Evolutionary conservation across 92 coral and sea anemone genomes (phyloP), one percentile per base, ranked within the genome.

Genomic region (Zoanthus sansibaricus): DNA sequence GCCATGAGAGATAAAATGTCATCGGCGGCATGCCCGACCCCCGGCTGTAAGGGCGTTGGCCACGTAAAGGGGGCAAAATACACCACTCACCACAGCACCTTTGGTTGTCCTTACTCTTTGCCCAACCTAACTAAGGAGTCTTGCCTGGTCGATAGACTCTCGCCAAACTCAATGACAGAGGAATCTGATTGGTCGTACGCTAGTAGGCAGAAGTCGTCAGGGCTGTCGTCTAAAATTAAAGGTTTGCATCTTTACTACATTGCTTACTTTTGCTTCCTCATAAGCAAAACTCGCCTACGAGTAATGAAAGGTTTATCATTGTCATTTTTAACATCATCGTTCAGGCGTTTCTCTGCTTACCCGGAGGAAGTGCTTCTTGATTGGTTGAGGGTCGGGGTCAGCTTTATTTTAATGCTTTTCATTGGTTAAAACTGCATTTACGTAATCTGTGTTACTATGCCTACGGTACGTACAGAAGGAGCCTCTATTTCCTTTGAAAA

Each of bases 121-220:
- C 99, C 96, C 87, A 97, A 97, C 92, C 85, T 97, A 79, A 97
- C 94, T 90, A 97, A 97, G 79, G 99, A 97, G 72, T 97, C 99
- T 54, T 95, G 98, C 85, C 98, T 97, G 75, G 99, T 97, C 33
- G 99, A 97, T 83, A 88, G 99, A 82, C 93, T 97, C 77, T 95
- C 99, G 3, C 92, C 95, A 30, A 97, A 97, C 91, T 97, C 99
- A 84, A 97, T 97, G 99, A 96, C 96, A 0, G 99, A 97, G 78
- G 99, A 97, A 75, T 97, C 99, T 2, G 99, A 97, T 78, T 97
- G 98, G 98, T 97, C 99, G 12, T 97, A 97, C 80, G 98, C 95
- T 76, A 92, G 96, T 12, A 92, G 92, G 46, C 93, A 93, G 77
- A 96, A 96, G 62, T 88, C 91, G 2, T 51, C 77, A 55, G 89